phyloP scores from a whole-genome alignment of 2,888 invertebrate species.

The Acanthosepion pharaonis region DNA sequence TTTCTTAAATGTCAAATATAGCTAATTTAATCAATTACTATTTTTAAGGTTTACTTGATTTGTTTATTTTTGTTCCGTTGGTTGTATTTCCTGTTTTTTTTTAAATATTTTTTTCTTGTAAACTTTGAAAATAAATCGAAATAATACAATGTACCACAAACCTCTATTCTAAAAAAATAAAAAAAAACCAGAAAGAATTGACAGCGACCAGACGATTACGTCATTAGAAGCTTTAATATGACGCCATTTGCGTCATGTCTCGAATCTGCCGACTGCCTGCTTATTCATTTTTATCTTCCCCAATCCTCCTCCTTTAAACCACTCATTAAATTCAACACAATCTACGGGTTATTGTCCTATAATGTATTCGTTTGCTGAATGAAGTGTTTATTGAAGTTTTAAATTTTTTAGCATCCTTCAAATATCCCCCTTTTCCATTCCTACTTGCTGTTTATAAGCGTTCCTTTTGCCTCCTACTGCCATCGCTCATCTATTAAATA shows the following conservation, averaged over 20 bases:
- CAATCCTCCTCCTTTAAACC: neutral
- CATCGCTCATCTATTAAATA: neutral
- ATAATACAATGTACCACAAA: neutral
- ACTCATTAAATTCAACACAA: slow-evolving; percentile 33
- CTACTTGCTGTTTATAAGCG: neutral
- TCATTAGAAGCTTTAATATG: neutral
- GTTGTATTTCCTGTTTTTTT: too few species aligned
- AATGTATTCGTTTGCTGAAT: slow-evolving; percentile 9
- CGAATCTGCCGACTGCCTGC: neutral
- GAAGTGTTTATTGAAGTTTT: slow-evolving; percentile 14
- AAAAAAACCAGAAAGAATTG: neutral
- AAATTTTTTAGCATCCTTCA: neutral
- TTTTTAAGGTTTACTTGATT: neutral
- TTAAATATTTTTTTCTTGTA: too few species aligned
- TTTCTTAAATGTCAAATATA: neutral
- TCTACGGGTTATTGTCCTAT: slow-evolving; percentile 11
- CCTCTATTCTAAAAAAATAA: neutral
- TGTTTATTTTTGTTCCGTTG: neutral
- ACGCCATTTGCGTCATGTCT: neutral
- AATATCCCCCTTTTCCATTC: neutral
- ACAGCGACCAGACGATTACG: neutral
- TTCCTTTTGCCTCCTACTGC: neutral
- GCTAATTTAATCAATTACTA: neutral
- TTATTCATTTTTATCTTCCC: neutral
- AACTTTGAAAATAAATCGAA: too few species aligned